phyloP scores from a whole-genome alignment of 2,797 vertebrate genomes.

The Phyllotis vaccarum region DNA sequence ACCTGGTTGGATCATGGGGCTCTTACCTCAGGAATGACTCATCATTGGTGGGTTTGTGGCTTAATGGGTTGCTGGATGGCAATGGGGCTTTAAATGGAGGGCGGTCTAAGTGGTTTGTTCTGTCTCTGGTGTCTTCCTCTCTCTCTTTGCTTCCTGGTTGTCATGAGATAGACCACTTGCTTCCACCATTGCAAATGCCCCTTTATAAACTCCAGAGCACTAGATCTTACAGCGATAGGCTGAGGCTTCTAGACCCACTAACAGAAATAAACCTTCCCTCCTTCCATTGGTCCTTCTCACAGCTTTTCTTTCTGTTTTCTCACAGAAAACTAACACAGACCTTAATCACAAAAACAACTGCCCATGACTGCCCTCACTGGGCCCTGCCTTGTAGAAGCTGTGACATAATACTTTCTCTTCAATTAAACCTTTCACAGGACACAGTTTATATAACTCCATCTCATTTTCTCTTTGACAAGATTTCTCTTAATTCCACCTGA shows the following conservation, averaged over 20 bases:
- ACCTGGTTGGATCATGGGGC: neutral
- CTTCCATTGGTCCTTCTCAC: neutral
- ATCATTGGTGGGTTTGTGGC: neutral
- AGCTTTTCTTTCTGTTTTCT: neutral
- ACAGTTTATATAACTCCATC: neutral
- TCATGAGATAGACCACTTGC: neutral
- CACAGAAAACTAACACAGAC: neutral
- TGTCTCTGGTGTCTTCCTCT: neutral
- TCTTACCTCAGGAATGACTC: neutral
- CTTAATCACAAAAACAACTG: conserved; percentile 10
- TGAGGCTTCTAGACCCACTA: neutral
- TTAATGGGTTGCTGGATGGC: neutral
- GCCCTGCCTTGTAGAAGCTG: neutral
- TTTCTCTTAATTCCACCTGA: neutral
- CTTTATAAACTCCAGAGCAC: neutral
- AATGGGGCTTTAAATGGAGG: neutral
- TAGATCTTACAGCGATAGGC: neutral
- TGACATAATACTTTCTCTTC: neutral
- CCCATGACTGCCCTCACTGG: neutral
- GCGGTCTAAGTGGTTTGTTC: neutral
- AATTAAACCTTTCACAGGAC: neutral
- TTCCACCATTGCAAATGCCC: neutral
- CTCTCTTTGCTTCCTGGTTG: neutral
- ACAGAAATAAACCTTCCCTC: neutral
- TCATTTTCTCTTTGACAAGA: conserved; percentile 21